These are phyloP conservation scores for Nesidiocoris tenuis DNA, from an alignment of 2,888 invertebrate genomes.

Conservation along the genomic window DNA sequence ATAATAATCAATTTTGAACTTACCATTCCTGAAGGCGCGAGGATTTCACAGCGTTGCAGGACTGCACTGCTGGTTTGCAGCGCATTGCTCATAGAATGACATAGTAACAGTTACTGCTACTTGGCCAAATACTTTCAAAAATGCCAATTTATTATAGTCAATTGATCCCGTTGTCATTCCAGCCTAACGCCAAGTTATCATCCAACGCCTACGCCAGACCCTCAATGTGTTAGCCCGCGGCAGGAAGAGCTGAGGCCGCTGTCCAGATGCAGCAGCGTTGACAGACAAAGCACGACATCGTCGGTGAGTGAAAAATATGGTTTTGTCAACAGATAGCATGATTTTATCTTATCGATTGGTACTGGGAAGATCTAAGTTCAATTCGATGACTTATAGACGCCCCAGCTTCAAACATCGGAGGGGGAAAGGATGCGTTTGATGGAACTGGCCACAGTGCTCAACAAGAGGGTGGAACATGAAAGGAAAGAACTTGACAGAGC, in stretches of 20 bases:
- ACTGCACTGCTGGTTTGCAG: no score
- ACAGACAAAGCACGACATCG: constrained; percentile 24
- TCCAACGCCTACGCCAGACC: not conserved
- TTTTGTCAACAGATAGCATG: no score
- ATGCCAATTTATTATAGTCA: no score
- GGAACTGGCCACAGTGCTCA: constrained; percentile 61
- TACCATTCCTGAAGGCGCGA: no score
- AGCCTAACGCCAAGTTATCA: not conserved
- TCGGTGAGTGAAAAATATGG: constrained; percentile 12
- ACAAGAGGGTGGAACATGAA: constrained; percentile 62
- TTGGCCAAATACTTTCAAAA: no score
- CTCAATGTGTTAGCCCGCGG: not conserved
- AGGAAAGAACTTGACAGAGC: constrained; percentile 52
- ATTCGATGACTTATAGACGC: constrained; percentile 5
- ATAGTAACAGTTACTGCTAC: no score
- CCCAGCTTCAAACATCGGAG: constrained; percentile 54
- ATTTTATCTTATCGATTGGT: no score
- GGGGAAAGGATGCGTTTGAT: constrained; percentile 64
- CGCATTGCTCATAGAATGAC: no score
- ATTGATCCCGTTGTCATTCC: not conserved
- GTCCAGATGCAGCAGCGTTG: constrained; percentile 37
- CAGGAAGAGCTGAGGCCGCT: constrained; percentile 31
- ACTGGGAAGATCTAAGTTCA: not conserved
- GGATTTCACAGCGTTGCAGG: no score
- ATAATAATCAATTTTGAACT: no score